These are phyloP conservation scores for Danio aesculapii DNA, from an alignment of 2,797 vertebrate species.

Conservation along the genomic window DNA sequence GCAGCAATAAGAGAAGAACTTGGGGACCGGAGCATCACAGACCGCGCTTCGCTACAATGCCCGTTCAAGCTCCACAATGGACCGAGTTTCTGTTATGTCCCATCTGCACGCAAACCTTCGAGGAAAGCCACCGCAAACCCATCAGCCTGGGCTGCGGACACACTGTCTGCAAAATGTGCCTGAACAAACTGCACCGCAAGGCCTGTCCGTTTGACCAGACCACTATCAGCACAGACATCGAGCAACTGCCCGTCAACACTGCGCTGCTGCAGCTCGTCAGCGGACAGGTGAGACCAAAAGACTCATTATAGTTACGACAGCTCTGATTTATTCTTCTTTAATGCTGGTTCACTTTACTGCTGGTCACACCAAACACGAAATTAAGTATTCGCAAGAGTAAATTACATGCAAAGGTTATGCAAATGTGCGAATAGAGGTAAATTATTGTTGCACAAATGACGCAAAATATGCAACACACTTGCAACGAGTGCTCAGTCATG, in stretches of 20 bases:
- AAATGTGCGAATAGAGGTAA: too few species aligned
- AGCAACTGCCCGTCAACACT: conserved; percentile 97
- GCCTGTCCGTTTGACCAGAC: conserved; percentile 99
- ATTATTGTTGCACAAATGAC: too few species aligned
- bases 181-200: conserved; percentile 99
- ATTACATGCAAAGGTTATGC: too few species aligned
- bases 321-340: too few species aligned
- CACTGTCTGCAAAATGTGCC: conserved; percentile 99
- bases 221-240: conserved; percentile 97
- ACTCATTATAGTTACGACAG: too few species aligned
- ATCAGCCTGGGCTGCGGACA: conserved; percentile 99
- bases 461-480: too few species aligned
- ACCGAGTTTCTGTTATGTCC: conserved; percentile 99
- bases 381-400: too few species aligned
- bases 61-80: conserved; percentile 99
- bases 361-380: too few species aligned
- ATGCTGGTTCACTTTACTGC: too few species aligned
- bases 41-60: conserved; percentile 85
- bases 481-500: too few species aligned
- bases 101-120: conserved; percentile 99
- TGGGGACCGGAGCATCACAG: conserved; percentile 24
- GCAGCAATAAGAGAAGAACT: conserved; percentile 22
- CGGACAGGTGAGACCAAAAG: conserved; percentile 86
- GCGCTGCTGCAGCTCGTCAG: conserved; percentile 97
- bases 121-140: conserved; percentile 96